A percentile compares a stretch with the other conserved stretches of the same genome.
Evolutionary conservation across 2,888 invertebrate genomes (phyloP).

Genomic region (Dicycla oo): DNA sequence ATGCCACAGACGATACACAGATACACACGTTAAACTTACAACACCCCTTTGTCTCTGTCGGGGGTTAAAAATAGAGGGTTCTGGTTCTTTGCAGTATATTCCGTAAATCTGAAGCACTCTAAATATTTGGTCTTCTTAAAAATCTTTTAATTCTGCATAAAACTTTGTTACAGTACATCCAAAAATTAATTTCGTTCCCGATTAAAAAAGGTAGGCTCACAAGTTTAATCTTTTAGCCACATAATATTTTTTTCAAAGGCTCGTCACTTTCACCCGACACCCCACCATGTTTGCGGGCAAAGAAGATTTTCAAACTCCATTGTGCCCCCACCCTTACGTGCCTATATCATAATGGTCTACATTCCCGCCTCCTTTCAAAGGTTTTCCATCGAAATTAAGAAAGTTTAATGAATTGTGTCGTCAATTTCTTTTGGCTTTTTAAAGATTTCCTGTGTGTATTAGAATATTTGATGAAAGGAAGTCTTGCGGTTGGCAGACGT

Average conservation of each 20-base stretch:
- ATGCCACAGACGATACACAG: too few relatives aligned
- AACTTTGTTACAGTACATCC: conserved; percentile 20
- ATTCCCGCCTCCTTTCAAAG: conserved; percentile 62
- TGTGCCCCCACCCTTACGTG: conserved; percentile 48
- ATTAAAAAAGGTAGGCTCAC: conserved; percentile 28
- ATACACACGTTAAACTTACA: too few relatives aligned
- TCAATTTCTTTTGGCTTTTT: conserved; percentile 47
- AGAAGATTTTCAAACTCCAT: conserved; percentile 50
- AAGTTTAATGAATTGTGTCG: conserved; percentile 73
- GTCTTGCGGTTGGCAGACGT: conserved; percentile 16
- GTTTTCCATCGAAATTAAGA: conserved; percentile 70
- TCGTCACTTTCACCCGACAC: conserved; percentile 39
- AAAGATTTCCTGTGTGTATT: conserved; percentile 57
- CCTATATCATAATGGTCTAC: conserved; percentile 63
- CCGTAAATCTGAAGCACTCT: not conserved
- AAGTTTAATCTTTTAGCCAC: conserved; percentile 50
- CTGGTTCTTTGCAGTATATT: not conserved
- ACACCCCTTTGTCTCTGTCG: too few relatives aligned
- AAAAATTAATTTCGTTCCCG: conserved; percentile 33
- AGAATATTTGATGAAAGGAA: conserved; percentile 45
- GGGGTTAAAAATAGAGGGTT: too few relatives aligned
- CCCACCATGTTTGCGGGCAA: conserved; percentile 45
- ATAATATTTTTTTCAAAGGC: conserved; percentile 44
- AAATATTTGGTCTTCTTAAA: conserved; percentile 17
- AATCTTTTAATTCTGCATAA: conserved; percentile 5